phyloP scores from a whole-genome alignment of 2,888 invertebrate genomes.

The Dyspetes luteomarginatus region DNA sequence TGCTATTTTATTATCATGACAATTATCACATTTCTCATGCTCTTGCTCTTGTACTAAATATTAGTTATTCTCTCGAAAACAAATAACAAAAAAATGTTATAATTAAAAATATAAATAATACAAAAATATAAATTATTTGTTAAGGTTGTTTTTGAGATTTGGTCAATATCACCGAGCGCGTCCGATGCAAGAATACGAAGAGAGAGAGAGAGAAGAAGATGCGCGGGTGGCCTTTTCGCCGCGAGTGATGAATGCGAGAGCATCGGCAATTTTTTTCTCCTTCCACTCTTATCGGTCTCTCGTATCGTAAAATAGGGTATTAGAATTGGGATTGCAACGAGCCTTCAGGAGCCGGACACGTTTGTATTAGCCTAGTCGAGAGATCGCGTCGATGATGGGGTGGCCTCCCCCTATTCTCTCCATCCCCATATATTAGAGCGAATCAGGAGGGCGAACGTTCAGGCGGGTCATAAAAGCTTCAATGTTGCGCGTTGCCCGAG shows the following conservation, averaged over 20 bases:
- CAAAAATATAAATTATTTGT: not conserved
- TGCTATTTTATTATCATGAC: not conserved
- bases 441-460: constrained; percentile 36
- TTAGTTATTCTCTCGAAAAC: not conserved
- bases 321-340: not conserved
- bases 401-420: too few relatives aligned
- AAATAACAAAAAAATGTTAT: not conserved
- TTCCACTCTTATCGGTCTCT: not conserved
- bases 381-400: constrained; percentile 12
- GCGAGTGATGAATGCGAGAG: constrained; percentile 48
- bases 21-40: not conserved
- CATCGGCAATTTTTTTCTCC: constrained; percentile 48
- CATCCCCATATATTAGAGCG: constrained; percentile 16
- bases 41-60: not conserved
- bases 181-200: not conserved
- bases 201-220: constrained; percentile 24
- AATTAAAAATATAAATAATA: not conserved
- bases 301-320: not conserved
- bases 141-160: too few relatives aligned
- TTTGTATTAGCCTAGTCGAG: constrained; percentile 1
- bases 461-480: constrained; percentile 42
- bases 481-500: constrained; percentile 22
- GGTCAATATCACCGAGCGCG: constrained; percentile 22
- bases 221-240: constrained; percentile 58
- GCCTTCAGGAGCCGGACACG: not conserved